A percentile compares a stretch with the other conserved stretches of the same genome.
phyloP scores from a whole-genome alignment of 2,797 vertebrate genomes.

The Poecile montanus region DNA sequence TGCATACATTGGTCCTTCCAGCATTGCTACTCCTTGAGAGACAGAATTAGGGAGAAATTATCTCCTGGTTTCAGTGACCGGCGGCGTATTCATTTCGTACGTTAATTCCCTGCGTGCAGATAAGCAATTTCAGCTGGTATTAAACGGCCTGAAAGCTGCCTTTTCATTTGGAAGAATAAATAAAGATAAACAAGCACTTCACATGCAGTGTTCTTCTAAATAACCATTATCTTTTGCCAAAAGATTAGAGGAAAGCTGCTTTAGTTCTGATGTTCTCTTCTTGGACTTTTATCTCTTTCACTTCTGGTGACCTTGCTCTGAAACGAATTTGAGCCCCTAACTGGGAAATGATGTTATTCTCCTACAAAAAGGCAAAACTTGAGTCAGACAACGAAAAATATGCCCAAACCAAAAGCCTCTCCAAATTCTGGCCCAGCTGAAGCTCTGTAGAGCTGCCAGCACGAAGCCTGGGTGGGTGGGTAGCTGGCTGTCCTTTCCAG shows the following conservation, averaged over 20 bases:
- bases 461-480: background rate
- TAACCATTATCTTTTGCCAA: background rate
- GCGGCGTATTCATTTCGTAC: rapidly evolving
- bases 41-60: background rate
- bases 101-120: background rate
- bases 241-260: constrained; percentile 40
- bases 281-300: background rate
- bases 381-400: background rate
- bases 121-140: background rate
- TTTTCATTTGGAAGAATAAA: background rate
- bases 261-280: background rate
- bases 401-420: background rate
- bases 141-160: background rate
- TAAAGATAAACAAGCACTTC: background rate
- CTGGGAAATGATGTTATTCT: background rate
- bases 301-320: background rate
- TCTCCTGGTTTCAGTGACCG: background rate
- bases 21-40: constrained; percentile 87
- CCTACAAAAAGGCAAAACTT: background rate
- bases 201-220: background rate
- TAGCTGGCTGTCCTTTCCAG: background rate
- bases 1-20: constrained; percentile 98
- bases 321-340: background rate
- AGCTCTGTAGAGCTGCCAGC: background rate
- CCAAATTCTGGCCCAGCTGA: background rate